Conservation (phyloP, 2,888 invertebrate genomes). For the Therioaphis trifolii region DNA sequence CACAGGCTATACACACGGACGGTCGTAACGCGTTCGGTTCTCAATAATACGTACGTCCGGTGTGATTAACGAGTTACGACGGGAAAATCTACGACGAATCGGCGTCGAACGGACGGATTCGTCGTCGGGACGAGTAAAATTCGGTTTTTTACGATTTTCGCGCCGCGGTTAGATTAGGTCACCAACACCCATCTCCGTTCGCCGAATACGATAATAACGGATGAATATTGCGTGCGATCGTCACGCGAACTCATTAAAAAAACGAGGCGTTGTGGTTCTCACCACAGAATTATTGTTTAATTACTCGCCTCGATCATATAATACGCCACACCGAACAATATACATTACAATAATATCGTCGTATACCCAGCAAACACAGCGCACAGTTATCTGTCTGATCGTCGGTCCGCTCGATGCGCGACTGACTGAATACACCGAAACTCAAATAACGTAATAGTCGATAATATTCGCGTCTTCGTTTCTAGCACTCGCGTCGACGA, state of each 20-base stretch:
- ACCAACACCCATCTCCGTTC: neutral
- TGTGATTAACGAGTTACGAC: no score
- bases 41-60: no score
- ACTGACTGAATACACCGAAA: no score
- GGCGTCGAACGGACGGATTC: no score
- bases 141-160: neutral
- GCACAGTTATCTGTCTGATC: no score
- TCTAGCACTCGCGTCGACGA: no score
- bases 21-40: neutral
- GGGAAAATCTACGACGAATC: no score
- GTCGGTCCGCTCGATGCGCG: no score
- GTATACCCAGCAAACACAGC: no score
- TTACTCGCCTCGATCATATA: neutral
- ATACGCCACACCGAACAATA: neutral
- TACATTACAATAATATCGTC: no score
- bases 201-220: neutral
- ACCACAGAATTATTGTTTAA: constrained; percentile 41
- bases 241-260: constrained; percentile 15
- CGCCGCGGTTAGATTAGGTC: neutral
- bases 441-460: no score
- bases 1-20: neutral
- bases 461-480: no score
- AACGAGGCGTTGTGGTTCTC: constrained; percentile 5
- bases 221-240: neutral
- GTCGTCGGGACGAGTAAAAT: neutral